Evolutionary conservation across 1,140 invertebrate species (phyloP).

Genomic region (Sycophaga agraensis): DNA sequence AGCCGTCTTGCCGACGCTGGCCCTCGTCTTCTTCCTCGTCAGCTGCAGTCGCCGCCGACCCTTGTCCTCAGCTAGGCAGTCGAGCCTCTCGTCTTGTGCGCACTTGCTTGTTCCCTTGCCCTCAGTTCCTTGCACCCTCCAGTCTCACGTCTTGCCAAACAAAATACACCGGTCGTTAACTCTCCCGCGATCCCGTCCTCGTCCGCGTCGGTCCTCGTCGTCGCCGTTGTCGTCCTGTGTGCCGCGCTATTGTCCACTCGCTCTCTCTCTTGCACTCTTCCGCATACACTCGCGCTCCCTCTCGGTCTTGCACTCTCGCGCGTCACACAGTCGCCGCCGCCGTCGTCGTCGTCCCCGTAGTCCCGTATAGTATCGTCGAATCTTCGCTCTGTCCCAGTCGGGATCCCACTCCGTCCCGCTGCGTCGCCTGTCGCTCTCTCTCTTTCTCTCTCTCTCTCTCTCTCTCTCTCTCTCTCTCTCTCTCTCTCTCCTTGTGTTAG

Average conservation of each 20-base stretch:
- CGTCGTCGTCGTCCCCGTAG: neutral
- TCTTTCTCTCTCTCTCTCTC: neutral
- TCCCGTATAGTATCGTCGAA: neutral
- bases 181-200: slow-evolving; percentile 20
- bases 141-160: neutral
- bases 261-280: neutral
- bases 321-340: neutral
- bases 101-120: neutral
- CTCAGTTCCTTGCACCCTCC: neutral
- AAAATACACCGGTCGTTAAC: neutral
- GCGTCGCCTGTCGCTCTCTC: neutral
- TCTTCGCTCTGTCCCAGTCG: too few relatives aligned
- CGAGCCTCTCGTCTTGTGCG: too few relatives aligned
- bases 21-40: slow-evolving; percentile 19
- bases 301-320: neutral
- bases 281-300: neutral
- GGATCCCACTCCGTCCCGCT: too few relatives aligned
- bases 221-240: slow-evolving; percentile 27
- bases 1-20: slow-evolving; percentile 22
- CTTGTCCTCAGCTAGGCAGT: too few relatives aligned
- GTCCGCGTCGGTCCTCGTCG: slow-evolving; percentile 30
- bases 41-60: slow-evolving; percentile 20
- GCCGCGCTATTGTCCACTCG: neutral
- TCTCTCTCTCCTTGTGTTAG: too few relatives aligned
- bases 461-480: too few relatives aligned